A percentile compares a stretch with the other conserved stretches of the same genome.
phyloP scores from a whole-genome alignment of 2,888 invertebrate species.

The Eurois occulta region DNA sequence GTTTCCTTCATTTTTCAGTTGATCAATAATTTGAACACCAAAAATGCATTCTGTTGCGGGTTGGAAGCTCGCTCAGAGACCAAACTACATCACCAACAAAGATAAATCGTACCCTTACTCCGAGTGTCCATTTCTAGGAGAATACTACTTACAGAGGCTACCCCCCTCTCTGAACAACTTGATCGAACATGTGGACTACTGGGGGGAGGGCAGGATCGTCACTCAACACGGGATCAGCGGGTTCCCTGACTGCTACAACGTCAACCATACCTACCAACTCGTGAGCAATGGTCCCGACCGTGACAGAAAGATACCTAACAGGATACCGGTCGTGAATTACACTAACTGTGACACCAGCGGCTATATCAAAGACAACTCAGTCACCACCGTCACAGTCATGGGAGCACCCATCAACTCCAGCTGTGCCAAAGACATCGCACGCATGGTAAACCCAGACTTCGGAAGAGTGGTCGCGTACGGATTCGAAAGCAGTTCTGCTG shows the following conservation, averaged over 20 bases:
- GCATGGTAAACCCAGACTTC: slow-evolving; percentile 71
- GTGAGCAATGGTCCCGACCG: slow-evolving; percentile 75
- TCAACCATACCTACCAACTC: slow-evolving; percentile 73
- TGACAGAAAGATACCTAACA: slow-evolving; percentile 75
- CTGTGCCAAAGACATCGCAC: slow-evolving; percentile 74
- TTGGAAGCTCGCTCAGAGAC: slow-evolving; percentile 62
- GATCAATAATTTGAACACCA: neutral
- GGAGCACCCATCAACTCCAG: slow-evolving; percentile 75
- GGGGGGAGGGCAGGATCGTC: slow-evolving; percentile 76
- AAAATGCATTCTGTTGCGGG: slow-evolving; percentile 52
- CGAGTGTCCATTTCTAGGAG: slow-evolving; percentile 75
- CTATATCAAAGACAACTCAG: slow-evolving; percentile 74
- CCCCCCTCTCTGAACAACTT: slow-evolving; percentile 60
- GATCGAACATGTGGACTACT: slow-evolving; percentile 76
- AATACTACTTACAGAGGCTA: slow-evolving; percentile 72
- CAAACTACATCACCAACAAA: slow-evolving; percentile 71
- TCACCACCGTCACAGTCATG: slow-evolving; percentile 73
- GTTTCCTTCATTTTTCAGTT: slow-evolving; percentile 24
- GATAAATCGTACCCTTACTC: slow-evolving; percentile 75
- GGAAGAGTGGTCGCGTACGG: slow-evolving; percentile 74
- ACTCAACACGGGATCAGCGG: slow-evolving; percentile 66
- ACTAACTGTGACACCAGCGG: slow-evolving; percentile 72
- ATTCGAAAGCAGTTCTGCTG: slow-evolving; percentile 61
- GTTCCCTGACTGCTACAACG: slow-evolving; percentile 74
- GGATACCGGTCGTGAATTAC: slow-evolving; percentile 73